A percentile compares a stretch with the other conserved stretches of the same genome.
Conservation (phyloP, 2,888 invertebrate species). For the Argynnis bischoffii region DNA sequence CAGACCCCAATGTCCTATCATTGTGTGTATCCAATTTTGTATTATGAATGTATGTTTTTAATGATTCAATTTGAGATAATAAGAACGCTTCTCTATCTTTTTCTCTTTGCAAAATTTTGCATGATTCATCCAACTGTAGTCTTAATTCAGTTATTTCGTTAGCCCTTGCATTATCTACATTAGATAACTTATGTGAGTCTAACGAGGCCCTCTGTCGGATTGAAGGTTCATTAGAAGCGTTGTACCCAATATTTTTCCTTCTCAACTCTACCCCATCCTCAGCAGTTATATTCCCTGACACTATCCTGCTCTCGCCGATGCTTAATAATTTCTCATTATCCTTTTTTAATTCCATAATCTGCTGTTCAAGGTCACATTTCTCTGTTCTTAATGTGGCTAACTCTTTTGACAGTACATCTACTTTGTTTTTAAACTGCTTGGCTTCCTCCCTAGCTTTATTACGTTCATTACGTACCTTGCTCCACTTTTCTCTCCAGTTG, state of each 20-base stretch:
- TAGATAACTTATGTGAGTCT: slow-evolving; percentile 74
- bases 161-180: slow-evolving; percentile 70
- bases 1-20: slow-evolving; percentile 72
- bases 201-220: slow-evolving; percentile 68
- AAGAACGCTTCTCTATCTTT: slow-evolving; percentile 73
- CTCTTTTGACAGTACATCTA: slow-evolving; percentile 91
- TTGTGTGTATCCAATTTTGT: slow-evolving; percentile 69
- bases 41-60: slow-evolving; percentile 68
- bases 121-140: slow-evolving; percentile 66
- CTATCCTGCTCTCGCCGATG: slow-evolving; percentile 72
- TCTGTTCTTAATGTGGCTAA: slow-evolving; percentile 88
- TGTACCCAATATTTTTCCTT: slow-evolving; percentile 60
- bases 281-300: slow-evolving; percentile 63
- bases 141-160: slow-evolving; percentile 70
- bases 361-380: slow-evolving; percentile 89
- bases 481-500: slow-evolving; percentile 99
- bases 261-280: slow-evolving; percentile 73
- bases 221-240: slow-evolving; percentile 64
- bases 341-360: slow-evolving; percentile 88
- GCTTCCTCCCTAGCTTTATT: slow-evolving; percentile 96
- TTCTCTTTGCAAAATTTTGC: slow-evolving; percentile 67
- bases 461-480: slow-evolving; percentile 94
- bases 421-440: slow-evolving; percentile 89
- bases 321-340: slow-evolving; percentile 90
- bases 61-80: slow-evolving; percentile 64